Percentiles rank a stretch among this genome's conserved stretches.
These are phyloP conservation scores for Yponomeuta malinellus DNA, from an alignment of 2,888 invertebrate species.

Conservation along the genomic window DNA sequence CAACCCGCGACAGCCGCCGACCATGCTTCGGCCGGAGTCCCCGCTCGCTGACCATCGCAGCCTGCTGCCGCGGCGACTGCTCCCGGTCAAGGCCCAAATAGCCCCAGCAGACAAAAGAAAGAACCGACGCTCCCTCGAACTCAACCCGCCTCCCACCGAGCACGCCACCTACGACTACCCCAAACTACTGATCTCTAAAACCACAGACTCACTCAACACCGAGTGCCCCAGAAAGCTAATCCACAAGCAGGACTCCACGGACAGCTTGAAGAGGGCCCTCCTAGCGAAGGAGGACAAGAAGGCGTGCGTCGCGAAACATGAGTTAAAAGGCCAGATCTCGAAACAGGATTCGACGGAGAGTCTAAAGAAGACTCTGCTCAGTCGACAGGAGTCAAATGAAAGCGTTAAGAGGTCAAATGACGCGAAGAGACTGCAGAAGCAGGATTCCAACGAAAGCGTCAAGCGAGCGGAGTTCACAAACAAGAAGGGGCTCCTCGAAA, in stretches of 20 bases:
- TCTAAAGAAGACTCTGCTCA: slow-evolving; percentile 57
- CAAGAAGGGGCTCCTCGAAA: slow-evolving; percentile 63
- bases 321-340: slow-evolving; percentile 34
- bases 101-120: slow-evolving; percentile 64
- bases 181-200: slow-evolving; percentile 68
- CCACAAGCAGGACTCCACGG: slow-evolving; percentile 64
- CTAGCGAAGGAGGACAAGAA: slow-evolving; percentile 65
- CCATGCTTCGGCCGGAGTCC: slow-evolving; percentile 70
- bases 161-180: slow-evolving; percentile 51
- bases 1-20: slow-evolving; percentile 52
- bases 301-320: slow-evolving; percentile 45
- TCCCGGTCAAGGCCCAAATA: slow-evolving; percentile 66
- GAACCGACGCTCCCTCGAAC: slow-evolving; percentile 67
- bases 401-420: slow-evolving; percentile 59
- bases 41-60: slow-evolving; percentile 74
- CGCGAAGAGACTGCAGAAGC: slow-evolving; percentile 34
- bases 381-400: slow-evolving; percentile 63
- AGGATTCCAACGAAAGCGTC: slow-evolving; percentile 10
- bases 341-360: slow-evolving; percentile 38
- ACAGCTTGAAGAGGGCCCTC: slow-evolving; percentile 61
- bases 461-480: slow-evolving; percentile 37
- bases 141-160: slow-evolving; percentile 56
- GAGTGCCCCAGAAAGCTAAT: slow-evolving; percentile 65
- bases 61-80: slow-evolving; percentile 63
- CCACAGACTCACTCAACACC: slow-evolving; percentile 66